These are phyloP conservation scores for Geophilus truncorum DNA, from an alignment of 2,888 invertebrate genomes.

Conservation along the genomic window DNA sequence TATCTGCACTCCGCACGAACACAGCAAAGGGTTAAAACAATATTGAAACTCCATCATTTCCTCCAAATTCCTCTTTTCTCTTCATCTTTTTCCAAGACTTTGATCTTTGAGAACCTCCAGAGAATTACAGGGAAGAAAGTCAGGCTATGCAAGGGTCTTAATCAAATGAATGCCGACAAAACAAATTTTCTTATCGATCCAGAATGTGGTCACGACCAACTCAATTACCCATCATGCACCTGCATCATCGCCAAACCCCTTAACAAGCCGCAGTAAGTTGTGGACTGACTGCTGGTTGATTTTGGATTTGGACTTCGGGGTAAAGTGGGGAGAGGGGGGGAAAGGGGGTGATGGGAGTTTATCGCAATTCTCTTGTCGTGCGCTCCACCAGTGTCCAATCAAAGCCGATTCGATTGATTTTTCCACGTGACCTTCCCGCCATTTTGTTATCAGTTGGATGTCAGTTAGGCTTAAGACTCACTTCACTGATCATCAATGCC, in stretches of 20 bases:
- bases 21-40: not conserved
- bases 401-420: conserved; percentile 10
- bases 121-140: not conserved
- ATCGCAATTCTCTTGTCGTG: not conserved
- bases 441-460: conserved; percentile 24
- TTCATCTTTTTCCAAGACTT: not conserved
- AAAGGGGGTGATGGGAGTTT: not conserved
- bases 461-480: conserved; percentile 18
- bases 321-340: not conserved
- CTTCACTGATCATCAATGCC: conserved; percentile 21
- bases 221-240: conserved; percentile 11
- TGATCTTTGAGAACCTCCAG: not conserved
- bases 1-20: not conserved
- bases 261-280: conserved; percentile 16
- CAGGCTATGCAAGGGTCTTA: not conserved
- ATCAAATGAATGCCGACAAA: conserved; percentile 14
- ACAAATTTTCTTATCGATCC: conserved; percentile 20
- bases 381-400: not conserved
- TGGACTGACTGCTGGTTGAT: not conserved
- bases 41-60: not conserved
- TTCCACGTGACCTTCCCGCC: conserved; percentile 2
- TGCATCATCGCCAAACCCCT: conserved; percentile 1
- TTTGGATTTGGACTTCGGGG: not conserved
- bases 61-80: not conserved
- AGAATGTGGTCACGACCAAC: conserved; percentile 15